Evolutionary conservation across 2,888 invertebrate species (phyloP).

Genomic region (Osmoderma eremita): DNA sequence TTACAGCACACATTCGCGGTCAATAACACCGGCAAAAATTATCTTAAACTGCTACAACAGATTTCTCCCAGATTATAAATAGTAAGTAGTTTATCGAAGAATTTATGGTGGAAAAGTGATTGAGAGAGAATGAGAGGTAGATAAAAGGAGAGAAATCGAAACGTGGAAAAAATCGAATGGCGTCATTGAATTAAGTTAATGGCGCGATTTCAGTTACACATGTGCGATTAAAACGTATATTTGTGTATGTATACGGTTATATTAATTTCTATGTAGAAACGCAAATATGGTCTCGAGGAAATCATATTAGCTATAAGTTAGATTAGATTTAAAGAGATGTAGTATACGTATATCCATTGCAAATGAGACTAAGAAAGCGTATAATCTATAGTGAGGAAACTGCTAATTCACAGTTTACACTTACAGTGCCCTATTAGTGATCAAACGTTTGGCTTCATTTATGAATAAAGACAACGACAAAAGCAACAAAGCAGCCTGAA

Average conservation of each 20-base stretch:
- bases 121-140: constrained; percentile 44
- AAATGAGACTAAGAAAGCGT: neutral
- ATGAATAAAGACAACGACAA: too few relatives aligned
- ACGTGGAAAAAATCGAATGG: constrained; percentile 20
- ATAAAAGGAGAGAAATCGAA: constrained; percentile 35
- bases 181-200: neutral
- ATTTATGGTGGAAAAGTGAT: constrained; percentile 56
- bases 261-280: too few relatives aligned
- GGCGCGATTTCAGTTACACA: neutral
- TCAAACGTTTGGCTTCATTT: neutral
- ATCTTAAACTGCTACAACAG: constrained; percentile 51
- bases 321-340: too few relatives aligned
- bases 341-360: neutral
- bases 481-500: too few relatives aligned
- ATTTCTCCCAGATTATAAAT: constrained; percentile 57
- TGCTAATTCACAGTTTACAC: neutral
- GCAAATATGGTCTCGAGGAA: too few relatives aligned
- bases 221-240: too few relatives aligned
- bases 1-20: constrained; percentile 57
- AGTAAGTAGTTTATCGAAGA: constrained; percentile 54
- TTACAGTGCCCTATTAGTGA: neutral
- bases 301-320: too few relatives aligned
- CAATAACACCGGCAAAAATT: constrained; percentile 51
- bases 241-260: too few relatives aligned
- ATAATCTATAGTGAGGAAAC: neutral